Percentiles rank a stretch among this genome's conserved stretches.
phyloP scores from a whole-genome alignment of 2,888 invertebrate species.

The Himalopsyche anomala region DNA sequence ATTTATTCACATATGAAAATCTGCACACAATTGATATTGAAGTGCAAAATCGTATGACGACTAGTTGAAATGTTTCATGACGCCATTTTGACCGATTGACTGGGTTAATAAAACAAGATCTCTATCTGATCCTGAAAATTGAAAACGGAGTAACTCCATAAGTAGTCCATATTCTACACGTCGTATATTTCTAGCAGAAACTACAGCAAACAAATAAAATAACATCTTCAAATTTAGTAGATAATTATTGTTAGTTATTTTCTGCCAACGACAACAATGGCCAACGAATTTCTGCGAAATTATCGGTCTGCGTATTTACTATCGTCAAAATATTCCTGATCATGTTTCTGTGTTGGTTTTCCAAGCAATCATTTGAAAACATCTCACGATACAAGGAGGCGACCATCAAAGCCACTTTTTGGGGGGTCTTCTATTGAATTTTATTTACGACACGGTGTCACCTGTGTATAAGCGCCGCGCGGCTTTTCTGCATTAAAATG shows the following conservation, averaged over 20 bases:
- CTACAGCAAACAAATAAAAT: too few species aligned
- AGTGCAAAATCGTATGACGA: too few species aligned
- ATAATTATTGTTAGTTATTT: not conserved
- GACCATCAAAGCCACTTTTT: conserved; percentile 32
- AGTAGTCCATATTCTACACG: too few species aligned
- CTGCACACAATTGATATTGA: too few species aligned
- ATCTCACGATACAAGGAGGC: conserved; percentile 38
- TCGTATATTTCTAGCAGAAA: too few species aligned
- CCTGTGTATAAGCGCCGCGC: conserved; percentile 37
- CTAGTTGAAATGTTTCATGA: too few species aligned
- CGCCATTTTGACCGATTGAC: too few species aligned
- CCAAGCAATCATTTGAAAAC: conserved; percentile 36
- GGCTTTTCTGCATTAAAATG: conserved; percentile 40
- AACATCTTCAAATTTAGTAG: not conserved
- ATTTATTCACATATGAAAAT: too few species aligned
- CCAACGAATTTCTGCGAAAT: conserved; percentile 15
- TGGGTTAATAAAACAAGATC: too few species aligned
- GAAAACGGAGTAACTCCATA: too few species aligned
- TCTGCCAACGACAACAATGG: not conserved
- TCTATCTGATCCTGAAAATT: too few species aligned
- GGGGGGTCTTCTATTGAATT: conserved; percentile 42
- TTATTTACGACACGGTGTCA: conserved; percentile 41
- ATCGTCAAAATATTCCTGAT: conserved; percentile 22
- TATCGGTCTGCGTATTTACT: not conserved
- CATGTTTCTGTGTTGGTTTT: conserved; percentile 37